Base-by-base conservation (phyloP, 1,140 invertebrate species). In the Diprion similis region DNA sequence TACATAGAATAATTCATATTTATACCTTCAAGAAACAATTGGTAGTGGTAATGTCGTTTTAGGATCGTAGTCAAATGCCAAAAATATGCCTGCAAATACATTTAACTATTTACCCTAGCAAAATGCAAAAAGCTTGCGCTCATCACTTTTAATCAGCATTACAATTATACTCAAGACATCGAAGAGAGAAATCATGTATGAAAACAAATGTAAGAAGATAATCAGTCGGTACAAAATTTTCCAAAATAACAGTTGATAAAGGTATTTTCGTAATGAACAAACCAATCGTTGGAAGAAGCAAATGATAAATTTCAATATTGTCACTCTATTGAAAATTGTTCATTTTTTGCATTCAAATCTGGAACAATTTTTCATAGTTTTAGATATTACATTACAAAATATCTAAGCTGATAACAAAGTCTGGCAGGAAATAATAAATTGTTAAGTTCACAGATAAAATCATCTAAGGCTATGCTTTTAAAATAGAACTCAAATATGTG, bases 1-100 rank as follows among this genome's bases (percentile, higher is more conserved):
- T 78, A 77, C 74, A 80, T 77, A 73, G 51, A 75, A 70, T 77
- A 75, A 74, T 75, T 68, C 37, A 51, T 48, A 73, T 67, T 37
- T 47, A 65, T 67, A 74, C 48, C 46, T 75, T 70, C 48, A 65
- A 71, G 17, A 74, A 78, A 80, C 48, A 72, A 79, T 74, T 71
- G 67, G 68, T 64, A 71, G 73, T 73, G 68, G 67, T 24, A 76
- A 59, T 73, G 37, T 51, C 24, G 45, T 69, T 71, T 65, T 68
- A 45, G 71, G 37, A 59, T 71, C 65, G 45, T 59, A 78, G 72
- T 73, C 73, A 68, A 78, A 71, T 76, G 70, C 68, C 71, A 74
- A 80, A 74, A 59, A 59, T 59, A 59, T 8, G 51, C 51, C 51
- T 6, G n/a, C n/a, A 17, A 59, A 59, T 59, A 59, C 51, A 59